phyloP scores from a whole-genome alignment of 2,888 invertebrate species.

The Eudasyphora cyanicolor region DNA sequence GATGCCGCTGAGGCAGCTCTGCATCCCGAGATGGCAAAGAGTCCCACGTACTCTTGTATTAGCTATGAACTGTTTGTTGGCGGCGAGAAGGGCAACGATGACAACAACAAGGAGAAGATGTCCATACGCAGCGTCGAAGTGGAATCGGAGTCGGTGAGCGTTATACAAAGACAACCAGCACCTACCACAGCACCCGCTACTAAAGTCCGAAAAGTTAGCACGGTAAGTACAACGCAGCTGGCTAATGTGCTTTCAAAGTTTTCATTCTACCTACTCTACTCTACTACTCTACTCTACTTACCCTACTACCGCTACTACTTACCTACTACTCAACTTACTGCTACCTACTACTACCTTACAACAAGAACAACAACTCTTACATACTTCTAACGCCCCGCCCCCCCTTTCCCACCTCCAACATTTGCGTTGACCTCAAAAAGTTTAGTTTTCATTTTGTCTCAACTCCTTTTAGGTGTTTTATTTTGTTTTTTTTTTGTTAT shows the following conservation, averaged over 20 bases:
- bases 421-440: background rate
- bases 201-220: conserved; percentile 94
- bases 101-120: conserved; percentile 94
- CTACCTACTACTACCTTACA: background rate
- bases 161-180: conserved; percentile 83
- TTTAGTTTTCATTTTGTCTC: too few species aligned
- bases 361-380: background rate
- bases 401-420: background rate
- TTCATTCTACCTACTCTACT: conserved; percentile 53
- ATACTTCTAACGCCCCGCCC: background rate
- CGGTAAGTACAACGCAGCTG: conserved; percentile 86
- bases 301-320: background rate
- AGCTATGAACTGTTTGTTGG: conserved; percentile 95
- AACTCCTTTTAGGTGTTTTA: too few species aligned
- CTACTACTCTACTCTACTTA: conserved; percentile 38
- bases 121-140: conserved; percentile 93
- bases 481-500: background rate
- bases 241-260: conserved; percentile 72
- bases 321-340: conserved; percentile 4
- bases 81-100: conserved; percentile 93
- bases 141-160: conserved; percentile 95
- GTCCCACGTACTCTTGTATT: conserved; percentile 95
- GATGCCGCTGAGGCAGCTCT: conserved; percentile 81
- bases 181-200: conserved; percentile 81
- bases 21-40: conserved; percentile 87